Conservation (phyloP, 2,797 vertebrate species). For the Vireo griseus region DNA sequence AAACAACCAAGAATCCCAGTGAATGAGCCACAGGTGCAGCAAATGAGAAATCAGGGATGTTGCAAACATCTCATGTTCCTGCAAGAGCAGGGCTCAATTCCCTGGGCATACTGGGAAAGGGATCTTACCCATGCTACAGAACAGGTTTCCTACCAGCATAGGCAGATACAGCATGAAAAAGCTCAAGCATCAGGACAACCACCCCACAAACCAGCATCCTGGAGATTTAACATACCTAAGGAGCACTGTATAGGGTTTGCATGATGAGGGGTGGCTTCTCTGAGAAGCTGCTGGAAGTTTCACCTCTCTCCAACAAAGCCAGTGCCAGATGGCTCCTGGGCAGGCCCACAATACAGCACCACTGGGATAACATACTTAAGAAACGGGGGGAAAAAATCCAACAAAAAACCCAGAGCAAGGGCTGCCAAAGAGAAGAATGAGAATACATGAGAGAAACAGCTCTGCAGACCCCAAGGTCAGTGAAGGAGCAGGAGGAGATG, state of each 20-base stretch:
- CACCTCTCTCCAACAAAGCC: background rate
- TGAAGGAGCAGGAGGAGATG: background rate
- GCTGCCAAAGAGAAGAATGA: background rate
- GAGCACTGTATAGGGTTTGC: background rate
- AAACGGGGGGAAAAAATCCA: background rate
- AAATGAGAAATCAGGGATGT: background rate
- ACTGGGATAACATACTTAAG: background rate
- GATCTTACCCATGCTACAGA: background rate
- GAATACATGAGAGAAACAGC: background rate
- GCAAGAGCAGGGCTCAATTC: background rate
- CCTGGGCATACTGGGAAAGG: background rate
- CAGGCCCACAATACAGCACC: background rate
- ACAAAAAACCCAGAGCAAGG: background rate
- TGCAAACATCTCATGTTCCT: background rate
- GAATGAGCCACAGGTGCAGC: background rate
- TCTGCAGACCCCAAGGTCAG: background rate
- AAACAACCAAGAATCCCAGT: background rate
- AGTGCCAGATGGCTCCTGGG: background rate
- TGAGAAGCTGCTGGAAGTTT: background rate
- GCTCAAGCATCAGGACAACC: background rate
- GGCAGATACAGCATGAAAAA: background rate
- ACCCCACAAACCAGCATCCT: background rate
- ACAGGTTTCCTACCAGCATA: background rate
- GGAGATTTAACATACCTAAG: background rate
- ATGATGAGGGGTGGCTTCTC: background rate